These are phyloP conservation scores for Hyperoplus immaculatus DNA, from an alignment of 2,797 vertebrate species.

Conservation along the genomic window DNA sequence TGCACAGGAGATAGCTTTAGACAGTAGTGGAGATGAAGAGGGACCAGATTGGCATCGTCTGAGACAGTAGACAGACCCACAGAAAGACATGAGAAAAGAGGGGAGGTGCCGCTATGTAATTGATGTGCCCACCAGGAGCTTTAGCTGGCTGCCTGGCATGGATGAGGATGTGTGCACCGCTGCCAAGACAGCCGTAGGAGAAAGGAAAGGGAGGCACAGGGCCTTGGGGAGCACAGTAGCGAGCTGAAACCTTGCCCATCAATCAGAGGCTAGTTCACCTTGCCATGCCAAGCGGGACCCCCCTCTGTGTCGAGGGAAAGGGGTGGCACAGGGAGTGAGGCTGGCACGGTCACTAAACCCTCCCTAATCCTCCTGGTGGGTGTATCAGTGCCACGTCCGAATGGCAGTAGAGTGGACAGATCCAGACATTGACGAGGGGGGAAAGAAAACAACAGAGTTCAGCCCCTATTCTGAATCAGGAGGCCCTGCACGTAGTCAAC, in stretches of 20 bases:
- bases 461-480: constrained; percentile 56
- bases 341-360: constrained; percentile 79
- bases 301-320: constrained; percentile 76
- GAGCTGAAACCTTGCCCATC: constrained; percentile 86
- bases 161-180: constrained; percentile 77
- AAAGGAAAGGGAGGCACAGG: constrained; percentile 79
- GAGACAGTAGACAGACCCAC: constrained; percentile 81
- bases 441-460: constrained; percentile 68
- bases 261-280: constrained; percentile 89
- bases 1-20: constrained; percentile 64
- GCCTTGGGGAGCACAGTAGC: constrained; percentile 80
- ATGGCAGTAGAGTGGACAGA: constrained; percentile 63
- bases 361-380: constrained; percentile 81
- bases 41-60: constrained; percentile 80
- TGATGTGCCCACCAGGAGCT: constrained; percentile 88
- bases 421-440: constrained; percentile 39
- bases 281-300: constrained; percentile 83
- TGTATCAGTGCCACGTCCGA: constrained; percentile 76
- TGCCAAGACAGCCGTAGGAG: constrained; percentile 84
- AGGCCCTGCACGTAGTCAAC: constrained; percentile 55
- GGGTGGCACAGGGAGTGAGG: constrained; percentile 76
- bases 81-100: constrained; percentile 83
- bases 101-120: constrained; percentile 85
- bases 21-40: constrained; percentile 73
- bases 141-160: constrained; percentile 83